Base-by-base conservation (phyloP, 30 jellyfish, hydroid and myxozoan genomes). In the Turritopsis rubra region DNA sequence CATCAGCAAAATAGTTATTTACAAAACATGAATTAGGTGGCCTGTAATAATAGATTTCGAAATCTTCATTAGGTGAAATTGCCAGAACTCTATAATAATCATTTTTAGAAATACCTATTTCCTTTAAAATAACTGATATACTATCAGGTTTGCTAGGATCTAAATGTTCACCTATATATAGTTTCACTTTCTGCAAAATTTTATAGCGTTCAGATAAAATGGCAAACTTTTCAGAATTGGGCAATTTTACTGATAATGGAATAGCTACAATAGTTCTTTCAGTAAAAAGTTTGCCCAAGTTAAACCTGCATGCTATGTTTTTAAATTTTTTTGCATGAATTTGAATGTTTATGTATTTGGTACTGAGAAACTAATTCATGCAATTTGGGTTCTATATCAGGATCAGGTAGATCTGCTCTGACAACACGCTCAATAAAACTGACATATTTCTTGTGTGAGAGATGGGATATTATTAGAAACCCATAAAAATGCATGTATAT, bases 281-380 rank as follows among this genome's bases (percentile, higher is more conserved):
- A 72, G 80, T 72, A 1, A 72, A 72, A 29, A 72, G 24, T 18
- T 0, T n/a, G 21, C 80, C 80, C 21, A 18, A 72, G 19, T 54
- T 19, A 81, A 60, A 81, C 21, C 87, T 20, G 28, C 88, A 81
- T 20, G 73, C 28, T 25, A 21, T 66, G 53, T 81, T 81, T n/a
- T 66, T 66, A 68, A 54, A 81, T n/a, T 81, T 81, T 81, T 21
- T 24, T 23, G 66, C 85, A 81, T 18, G 88, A 54, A 16, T 66
- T 81, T 20, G 88, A 81, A 65, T 65, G 88, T 18, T 18, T 21
- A 41, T 81, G 87, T 23, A 81, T 28, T 81, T 81, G 88, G 27
- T 81, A 60, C 31, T 23, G 71, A 21, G 21, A 23, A 24, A 81
- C 88, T 21, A 60, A 25, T 16, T 0, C 23, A 27, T 60, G 68